phyloP scores from a whole-genome alignment of 2,113 vertebrate genomes.

The Epinephelus cyanopodus region DNA sequence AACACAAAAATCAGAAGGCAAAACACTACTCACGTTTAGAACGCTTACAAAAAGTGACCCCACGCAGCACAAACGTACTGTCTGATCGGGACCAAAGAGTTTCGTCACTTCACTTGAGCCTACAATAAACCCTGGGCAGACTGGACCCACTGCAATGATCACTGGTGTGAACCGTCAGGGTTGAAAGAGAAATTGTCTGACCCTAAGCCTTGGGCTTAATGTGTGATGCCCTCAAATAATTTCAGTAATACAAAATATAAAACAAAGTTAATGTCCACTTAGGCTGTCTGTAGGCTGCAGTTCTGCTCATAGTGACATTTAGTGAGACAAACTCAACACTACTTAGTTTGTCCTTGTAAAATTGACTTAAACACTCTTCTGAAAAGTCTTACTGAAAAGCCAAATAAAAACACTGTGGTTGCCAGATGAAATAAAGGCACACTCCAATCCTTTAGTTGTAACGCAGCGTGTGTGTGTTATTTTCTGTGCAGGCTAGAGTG shows the following conservation, averaged over 20 bases:
- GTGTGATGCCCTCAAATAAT: neutral
- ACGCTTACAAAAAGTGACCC: too few species aligned
- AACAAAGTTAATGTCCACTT: neutral
- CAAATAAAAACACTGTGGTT: neutral
- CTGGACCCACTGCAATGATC: too few species aligned
- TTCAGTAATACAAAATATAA: neutral
- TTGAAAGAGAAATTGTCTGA: neutral
- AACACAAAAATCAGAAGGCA: too few species aligned
- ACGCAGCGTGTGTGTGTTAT: neutral
- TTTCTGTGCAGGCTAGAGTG: neutral
- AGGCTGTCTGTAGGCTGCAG: too few species aligned
- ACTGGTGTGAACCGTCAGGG: too few species aligned
- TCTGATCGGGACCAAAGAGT: neutral
- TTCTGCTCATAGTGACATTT: too few species aligned
- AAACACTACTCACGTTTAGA: too few species aligned
- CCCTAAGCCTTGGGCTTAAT: neutral
- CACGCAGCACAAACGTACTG: too few species aligned
- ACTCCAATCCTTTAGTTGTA: neutral
- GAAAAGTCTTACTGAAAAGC: neutral
- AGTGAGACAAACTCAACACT: neutral
- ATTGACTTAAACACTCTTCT: neutral
- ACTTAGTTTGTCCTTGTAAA: neutral
- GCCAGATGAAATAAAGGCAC: neutral
- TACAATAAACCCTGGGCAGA: too few species aligned
- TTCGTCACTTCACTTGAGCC: neutral